Evolutionary conservation across 2,113 vertebrate genomes (phyloP).

Genomic region (Odontophorus gujanensis): DNA sequence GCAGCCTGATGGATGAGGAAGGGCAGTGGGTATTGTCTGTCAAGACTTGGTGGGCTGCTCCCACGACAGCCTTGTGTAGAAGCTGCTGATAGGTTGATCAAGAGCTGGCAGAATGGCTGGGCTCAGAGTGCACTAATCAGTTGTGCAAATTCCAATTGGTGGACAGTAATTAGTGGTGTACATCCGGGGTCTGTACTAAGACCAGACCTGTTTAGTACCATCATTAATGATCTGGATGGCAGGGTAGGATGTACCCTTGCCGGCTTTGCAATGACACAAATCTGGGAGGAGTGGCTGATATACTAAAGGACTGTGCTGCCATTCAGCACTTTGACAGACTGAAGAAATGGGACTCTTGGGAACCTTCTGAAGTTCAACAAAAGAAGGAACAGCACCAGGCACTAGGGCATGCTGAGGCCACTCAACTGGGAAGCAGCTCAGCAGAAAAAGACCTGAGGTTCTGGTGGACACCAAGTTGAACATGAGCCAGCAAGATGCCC

Average conservation of each 20-base stretch:
- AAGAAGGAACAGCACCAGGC: background rate
- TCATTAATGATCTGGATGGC: background rate
- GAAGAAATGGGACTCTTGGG: background rate
- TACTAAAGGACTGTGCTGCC: background rate
- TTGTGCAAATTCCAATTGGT: background rate
- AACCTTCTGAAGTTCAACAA: background rate
- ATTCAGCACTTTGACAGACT: background rate
- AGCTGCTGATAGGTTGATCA: background rate
- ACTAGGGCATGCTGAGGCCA: background rate
- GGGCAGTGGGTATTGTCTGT: background rate
- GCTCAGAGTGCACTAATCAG: background rate
- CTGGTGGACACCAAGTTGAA: background rate
- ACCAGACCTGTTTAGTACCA: background rate
- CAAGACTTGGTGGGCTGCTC: background rate
- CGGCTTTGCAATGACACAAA: background rate
- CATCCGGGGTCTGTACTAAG: background rate
- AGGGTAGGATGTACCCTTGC: background rate
- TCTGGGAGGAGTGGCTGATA: background rate
- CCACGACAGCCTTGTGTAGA: background rate
- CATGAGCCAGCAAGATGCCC: background rate
- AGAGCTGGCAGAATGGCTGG: background rate
- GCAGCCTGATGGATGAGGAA: background rate
- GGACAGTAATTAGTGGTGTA: background rate
- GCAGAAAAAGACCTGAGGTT: background rate
- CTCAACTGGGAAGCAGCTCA: background rate